Conservation (phyloP, 2,113 vertebrate genomes). For the Ia io region DNA sequence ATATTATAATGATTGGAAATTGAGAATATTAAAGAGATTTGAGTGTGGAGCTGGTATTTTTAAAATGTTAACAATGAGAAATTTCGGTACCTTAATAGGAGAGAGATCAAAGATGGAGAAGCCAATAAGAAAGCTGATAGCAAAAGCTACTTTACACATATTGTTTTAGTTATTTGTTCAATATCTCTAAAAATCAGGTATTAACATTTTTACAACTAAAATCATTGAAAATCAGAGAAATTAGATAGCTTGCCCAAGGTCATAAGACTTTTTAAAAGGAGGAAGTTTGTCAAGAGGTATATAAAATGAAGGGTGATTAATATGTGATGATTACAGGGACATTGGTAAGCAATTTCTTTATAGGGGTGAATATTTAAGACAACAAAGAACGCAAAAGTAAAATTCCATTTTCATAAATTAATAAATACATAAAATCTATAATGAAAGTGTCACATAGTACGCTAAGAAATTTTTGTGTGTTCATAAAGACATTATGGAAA, state of each 20-base stretch:
- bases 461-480: not conserved
- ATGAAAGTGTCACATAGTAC: not conserved
- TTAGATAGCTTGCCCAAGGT: not conserved
- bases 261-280: not conserved
- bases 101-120: not conserved
- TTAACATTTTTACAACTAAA: not conserved
- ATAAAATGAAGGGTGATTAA: not conserved
- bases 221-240: not conserved
- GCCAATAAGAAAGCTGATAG: not conserved
- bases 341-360: not conserved
- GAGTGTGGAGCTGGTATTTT: not conserved
- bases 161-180: not conserved
- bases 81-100: not conserved
- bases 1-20: not conserved
- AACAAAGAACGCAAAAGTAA: not conserved
- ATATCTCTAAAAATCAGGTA: not conserved
- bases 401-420: not conserved
- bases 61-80: not conserved
- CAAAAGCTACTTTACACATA: not conserved
- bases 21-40: not conserved
- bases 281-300: not conserved
- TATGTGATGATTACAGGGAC: not conserved
- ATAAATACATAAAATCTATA: not conserved
- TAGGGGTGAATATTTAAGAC: not conserved
- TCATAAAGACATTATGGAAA: not conserved